Conservation (phyloP, 2,113 vertebrate genomes). For the Caloenas nicobarica region DNA sequence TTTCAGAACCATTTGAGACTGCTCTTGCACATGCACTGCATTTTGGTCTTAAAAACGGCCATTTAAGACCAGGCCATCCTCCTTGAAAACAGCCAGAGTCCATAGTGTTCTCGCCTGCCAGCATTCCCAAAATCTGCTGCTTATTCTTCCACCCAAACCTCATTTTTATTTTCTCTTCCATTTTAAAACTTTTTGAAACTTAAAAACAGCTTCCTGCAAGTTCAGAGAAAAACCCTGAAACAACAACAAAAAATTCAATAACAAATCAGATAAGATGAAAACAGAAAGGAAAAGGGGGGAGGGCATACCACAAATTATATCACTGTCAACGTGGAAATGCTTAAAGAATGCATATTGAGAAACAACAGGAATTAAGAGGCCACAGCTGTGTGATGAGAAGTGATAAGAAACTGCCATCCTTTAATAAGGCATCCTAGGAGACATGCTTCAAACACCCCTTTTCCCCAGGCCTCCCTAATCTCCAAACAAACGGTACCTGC, state of each 20-base stretch:
- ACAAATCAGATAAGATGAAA: constrained; percentile 67
- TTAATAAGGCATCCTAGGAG: constrained; percentile 15
- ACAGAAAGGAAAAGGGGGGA: constrained; percentile 54
- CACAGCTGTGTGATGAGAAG: constrained; percentile 55
- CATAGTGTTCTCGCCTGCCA: background rate
- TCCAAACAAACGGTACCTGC: constrained; percentile 5
- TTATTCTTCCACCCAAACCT: constrained; percentile 29
- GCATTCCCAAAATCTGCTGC: constrained; percentile 14
- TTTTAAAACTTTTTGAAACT: constrained; percentile 26
- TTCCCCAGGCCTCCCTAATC: constrained; percentile 8
- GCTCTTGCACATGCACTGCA: background rate
- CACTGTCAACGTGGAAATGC: constrained; percentile 65
- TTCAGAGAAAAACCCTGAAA: constrained; percentile 56
- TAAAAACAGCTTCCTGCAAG: constrained; percentile 65
- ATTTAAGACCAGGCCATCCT: background rate
- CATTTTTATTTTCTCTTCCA: constrained; percentile 31
- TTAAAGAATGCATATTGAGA: constrained; percentile 72
- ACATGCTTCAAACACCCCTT: background rate
- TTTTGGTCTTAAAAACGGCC: background rate
- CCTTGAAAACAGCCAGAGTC: background rate
- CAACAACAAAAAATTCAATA: constrained; percentile 24
- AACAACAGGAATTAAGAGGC: constrained; percentile 71
- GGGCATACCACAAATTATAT: constrained; percentile 65
- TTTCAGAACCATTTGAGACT: background rate
- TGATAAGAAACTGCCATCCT: constrained; percentile 49